phyloP scores from a whole-genome alignment of 2,113 vertebrate genomes.

The Oreochromis spilurus region DNA sequence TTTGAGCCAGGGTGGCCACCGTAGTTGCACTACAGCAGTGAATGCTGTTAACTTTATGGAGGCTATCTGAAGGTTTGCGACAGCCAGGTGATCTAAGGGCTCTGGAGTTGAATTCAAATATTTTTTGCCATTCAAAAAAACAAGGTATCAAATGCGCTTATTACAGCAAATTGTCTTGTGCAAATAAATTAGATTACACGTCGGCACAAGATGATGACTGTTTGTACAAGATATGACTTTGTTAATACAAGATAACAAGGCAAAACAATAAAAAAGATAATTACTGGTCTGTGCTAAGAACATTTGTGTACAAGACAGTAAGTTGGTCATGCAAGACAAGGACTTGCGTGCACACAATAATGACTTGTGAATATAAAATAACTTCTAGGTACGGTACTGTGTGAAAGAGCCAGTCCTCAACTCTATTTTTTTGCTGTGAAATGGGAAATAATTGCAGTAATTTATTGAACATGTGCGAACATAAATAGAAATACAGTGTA shows the following conservation, averaged over 20 bases:
- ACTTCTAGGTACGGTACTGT: neutral
- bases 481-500: neutral
- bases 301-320: neutral
- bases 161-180: neutral
- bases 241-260: neutral
- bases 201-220: neutral
- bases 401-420: neutral
- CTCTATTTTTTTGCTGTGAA: neutral
- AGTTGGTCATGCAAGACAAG: neutral
- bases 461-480: neutral
- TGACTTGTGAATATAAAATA: neutral
- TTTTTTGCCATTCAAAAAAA: neutral
- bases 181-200: neutral
- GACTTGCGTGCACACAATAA: neutral
- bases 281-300: neutral
- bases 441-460: neutral
- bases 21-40: slow-evolving; percentile 2
- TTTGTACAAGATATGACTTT: neutral
- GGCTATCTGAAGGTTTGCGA: neutral
- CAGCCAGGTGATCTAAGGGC: neutral
- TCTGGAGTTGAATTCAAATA: neutral
- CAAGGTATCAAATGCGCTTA: neutral
- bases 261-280: neutral
- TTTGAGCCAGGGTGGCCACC: slow-evolving; percentile 19
- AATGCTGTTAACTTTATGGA: neutral